Evolutionary conservation across 2,888 invertebrate genomes (phyloP).

Genomic region (Stenchaetothrips biformis): DNA sequence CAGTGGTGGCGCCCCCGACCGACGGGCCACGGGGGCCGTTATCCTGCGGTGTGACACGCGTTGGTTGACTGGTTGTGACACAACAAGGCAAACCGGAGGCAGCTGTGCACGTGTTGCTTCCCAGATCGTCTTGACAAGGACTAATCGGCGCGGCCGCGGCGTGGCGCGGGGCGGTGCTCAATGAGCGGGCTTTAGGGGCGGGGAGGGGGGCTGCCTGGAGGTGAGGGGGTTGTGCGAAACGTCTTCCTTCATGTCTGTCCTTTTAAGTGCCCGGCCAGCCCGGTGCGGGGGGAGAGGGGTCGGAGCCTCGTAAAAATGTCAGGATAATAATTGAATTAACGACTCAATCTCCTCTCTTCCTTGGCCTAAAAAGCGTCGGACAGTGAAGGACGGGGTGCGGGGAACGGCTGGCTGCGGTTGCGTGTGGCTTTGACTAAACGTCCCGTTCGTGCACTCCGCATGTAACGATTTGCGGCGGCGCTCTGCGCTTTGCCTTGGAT

Average conservation of each 20-base stretch:
- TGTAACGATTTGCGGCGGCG: no score
- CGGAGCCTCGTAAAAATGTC: background rate
- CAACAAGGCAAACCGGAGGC: background rate
- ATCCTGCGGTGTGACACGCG: background rate
- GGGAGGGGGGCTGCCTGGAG: no score
- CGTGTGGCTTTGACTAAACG: no score
- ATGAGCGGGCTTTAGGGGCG: no score
- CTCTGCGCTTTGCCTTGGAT: no score
- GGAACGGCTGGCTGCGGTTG: background rate
- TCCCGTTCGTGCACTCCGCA: no score
- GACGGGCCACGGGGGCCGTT: background rate
- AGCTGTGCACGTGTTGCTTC: slow-evolving; percentile 6
- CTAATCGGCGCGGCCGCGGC: background rate
- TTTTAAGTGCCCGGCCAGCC: no score
- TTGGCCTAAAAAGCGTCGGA: background rate
- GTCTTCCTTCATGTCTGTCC: no score
- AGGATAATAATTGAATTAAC: background rate
- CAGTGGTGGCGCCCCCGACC: background rate
- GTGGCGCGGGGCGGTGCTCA: background rate
- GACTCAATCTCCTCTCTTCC: background rate
- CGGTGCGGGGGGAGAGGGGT: no score
- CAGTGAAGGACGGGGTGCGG: background rate
- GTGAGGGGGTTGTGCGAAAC: no score
- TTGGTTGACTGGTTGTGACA: background rate
- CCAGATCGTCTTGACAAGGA: slow-evolving; percentile 4